These are phyloP conservation scores for Agrilus cyanescens DNA, from an alignment of 2,888 invertebrate species.

Conservation along the genomic window DNA sequence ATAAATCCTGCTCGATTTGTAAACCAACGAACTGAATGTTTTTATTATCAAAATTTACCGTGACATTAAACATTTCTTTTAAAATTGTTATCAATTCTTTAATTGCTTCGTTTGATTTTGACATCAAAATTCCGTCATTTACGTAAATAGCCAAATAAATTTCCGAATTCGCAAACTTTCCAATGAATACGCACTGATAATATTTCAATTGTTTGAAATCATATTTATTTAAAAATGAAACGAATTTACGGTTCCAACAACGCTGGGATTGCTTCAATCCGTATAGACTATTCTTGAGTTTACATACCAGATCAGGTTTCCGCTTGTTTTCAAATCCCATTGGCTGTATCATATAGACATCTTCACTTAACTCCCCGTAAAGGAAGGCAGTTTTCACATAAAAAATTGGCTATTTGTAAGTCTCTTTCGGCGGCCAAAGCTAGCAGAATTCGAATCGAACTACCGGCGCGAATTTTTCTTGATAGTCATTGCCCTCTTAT, in stretches of 20 bases:
- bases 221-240: no score
- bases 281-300: conserved; percentile 11
- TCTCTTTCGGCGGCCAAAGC: conserved; percentile 10
- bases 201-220: no score
- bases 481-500: conserved; percentile 16
- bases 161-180: no score
- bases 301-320: conserved; percentile 8
- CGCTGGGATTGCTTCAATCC: conserved; percentile 11
- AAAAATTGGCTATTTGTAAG: conserved; percentile 6
- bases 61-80: no score
- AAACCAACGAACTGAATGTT: no score
- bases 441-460: conserved; percentile 15
- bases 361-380: conserved; percentile 5
- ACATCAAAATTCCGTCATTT: no score
- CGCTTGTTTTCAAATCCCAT: conserved; percentile 4
- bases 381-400: conserved; percentile 11
- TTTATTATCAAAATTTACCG: no score
- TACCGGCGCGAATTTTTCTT: conserved; percentile 14
- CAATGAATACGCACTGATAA: no score
- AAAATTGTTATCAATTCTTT: no score
- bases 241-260: conserved; percentile 3
- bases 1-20: no score
- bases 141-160: no score
- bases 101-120: no score
- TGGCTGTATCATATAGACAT: conserved; percentile 8